Percentiles rank a stretch among this genome's conserved stretches.
Evolutionary conservation across 2,113 vertebrate species (phyloP).

Genomic region (Chaetura pelagica): DNA sequence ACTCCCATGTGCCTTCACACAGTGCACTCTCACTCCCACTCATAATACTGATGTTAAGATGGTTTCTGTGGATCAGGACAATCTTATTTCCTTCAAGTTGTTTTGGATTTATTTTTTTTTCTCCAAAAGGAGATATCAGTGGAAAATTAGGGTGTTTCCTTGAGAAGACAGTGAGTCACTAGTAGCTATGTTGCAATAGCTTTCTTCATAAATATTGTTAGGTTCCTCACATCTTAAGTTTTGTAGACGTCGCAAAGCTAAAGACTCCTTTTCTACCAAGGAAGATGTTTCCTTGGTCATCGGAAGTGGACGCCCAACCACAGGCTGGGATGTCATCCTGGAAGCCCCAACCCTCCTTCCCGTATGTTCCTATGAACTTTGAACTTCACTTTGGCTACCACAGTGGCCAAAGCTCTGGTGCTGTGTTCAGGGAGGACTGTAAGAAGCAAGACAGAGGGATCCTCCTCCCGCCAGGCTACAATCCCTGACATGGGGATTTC

Average conservation of each 20-base stretch:
- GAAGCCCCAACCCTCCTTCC: neutral
- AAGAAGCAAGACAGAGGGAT: neutral
- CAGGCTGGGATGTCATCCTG: rapidly evolving
- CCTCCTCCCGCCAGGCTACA: neutral
- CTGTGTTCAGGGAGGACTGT: neutral
- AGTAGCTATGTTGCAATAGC: neutral
- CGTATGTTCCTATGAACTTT: neutral
- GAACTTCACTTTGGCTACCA: neutral
- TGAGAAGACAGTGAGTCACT: constrained; percentile 40
- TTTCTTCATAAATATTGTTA: constrained; percentile 30
- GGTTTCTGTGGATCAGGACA: neutral
- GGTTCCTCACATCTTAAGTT: neutral
- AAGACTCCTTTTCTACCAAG: neutral
- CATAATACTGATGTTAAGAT: neutral
- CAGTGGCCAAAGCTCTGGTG: neutral
- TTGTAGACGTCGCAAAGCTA: neutral
- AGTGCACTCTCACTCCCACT: neutral
- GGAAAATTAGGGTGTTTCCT: constrained; percentile 36
- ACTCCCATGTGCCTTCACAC: neutral
- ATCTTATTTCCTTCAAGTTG: neutral
- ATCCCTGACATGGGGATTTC: rapidly evolving
- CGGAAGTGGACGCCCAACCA: rapidly evolving
- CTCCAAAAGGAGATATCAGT: neutral
- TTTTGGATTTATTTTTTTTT: neutral
- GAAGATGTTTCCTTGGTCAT: neutral